Evolutionary conservation across 2,888 invertebrate species (phyloP), one percentile per base, ranked within the genome.

Genomic region (Athetis lepigone): DNA sequence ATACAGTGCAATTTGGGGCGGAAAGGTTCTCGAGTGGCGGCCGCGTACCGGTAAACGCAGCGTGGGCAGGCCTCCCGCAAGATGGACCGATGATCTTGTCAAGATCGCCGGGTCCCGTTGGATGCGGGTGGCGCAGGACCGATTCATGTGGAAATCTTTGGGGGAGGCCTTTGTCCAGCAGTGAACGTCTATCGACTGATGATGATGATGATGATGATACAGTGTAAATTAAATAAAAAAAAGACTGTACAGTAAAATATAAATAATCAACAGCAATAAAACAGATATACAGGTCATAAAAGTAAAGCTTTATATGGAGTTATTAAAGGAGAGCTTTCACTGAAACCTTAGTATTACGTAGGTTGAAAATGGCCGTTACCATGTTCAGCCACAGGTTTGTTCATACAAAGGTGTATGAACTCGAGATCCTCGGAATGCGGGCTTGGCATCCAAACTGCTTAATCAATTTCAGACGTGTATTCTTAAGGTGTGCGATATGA

Each of bases 391-490:
- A 61, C 70, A 68, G 60, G 66, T 57, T 63, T 63, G 63, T 73
- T 75, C 77, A 70, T 49, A 65, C 59, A 65, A 79, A 80, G 79
- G 81, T 83, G 76, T 83, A 75, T 67, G 77, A 74, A 80, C 84
- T 72, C 27, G 47, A 70, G 70, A 73, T 76, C 68, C 49, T 66
- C 61, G 63, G 65, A 59, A 74, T 64, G 76, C 64, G 70, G 51
- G 75, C 63, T 70, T 62, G 79, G 88, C 86, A 88, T 88, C 67
- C 60, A 87, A 88, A 89, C 84, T 86, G 87, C 87, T 88, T 88
- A 84, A 86, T 89, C 85, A 87, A 85, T 60, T 67, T 50, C 51
- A 63, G 60, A 59, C 29, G 42, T 42, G 36, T 81, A 83, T 85
- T 84, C 70, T 75, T 18, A 19, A 61, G 23, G 43, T 59, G 37